Percentiles rank a stretch among this genome's conserved stretches.
These are phyloP conservation scores for Pempheris klunzingeri DNA, from an alignment of 2,797 vertebrate genomes.

Conservation along the genomic window DNA sequence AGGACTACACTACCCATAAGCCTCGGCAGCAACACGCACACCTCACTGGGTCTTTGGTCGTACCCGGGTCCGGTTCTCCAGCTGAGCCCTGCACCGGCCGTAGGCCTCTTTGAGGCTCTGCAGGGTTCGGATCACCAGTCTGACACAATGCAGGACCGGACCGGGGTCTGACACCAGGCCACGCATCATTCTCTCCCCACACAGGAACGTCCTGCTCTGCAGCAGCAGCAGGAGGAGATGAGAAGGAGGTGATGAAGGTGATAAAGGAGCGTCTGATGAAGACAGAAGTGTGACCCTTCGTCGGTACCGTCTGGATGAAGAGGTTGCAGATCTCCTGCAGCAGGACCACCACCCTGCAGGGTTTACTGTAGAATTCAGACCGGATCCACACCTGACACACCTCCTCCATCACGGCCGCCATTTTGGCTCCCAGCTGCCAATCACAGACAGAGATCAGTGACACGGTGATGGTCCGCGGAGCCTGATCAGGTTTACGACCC, in stretches of 20 bases:
- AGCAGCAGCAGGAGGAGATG: no score
- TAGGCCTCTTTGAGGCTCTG: constrained; percentile 78
- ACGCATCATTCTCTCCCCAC: constrained; percentile 80
- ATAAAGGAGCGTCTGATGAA: not conserved
- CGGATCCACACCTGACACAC: constrained; percentile 78
- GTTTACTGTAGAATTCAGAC: constrained; percentile 79
- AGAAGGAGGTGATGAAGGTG: no score
- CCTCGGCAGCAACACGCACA: not conserved
- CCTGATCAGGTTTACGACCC: no score
- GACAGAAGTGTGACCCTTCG: not conserved
- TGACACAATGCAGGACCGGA: constrained; percentile 67
- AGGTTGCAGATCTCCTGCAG: constrained; percentile 88
- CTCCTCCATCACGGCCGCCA: constrained; percentile 75
- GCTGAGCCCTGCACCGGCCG: not conserved
- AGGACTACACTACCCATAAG: not conserved
- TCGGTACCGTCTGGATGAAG: constrained; percentile 82
- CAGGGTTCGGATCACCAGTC: constrained; percentile 63
- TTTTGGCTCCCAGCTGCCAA: constrained; percentile 71
- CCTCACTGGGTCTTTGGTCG: not conserved
- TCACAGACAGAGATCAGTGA: constrained; percentile 21
- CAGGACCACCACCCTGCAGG: constrained; percentile 76
- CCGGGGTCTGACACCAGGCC: constrained; percentile 80
- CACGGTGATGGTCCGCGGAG: no score
- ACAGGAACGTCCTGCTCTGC: constrained; percentile 83
- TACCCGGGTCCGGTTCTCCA: constrained; percentile 24